phyloP scores from a whole-genome alignment of 2,113 vertebrate genomes.

The Crotalus horridus region DNA sequence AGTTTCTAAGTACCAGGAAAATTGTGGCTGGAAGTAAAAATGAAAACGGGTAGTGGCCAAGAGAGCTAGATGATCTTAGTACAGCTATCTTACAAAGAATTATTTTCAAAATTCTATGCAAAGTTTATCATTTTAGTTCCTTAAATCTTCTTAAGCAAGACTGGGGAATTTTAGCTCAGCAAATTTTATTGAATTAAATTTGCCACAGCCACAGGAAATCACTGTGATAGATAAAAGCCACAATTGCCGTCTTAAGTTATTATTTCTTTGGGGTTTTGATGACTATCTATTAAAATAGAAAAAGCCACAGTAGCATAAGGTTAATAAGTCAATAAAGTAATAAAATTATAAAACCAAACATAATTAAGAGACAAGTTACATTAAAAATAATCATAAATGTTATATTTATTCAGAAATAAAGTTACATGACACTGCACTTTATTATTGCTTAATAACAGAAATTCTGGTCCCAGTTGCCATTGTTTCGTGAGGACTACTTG shows the following conservation, averaged over 20 bases:
- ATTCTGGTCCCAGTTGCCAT: neutral
- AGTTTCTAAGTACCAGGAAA: neutral
- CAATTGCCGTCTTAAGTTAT: neutral
- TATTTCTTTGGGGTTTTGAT: neutral
- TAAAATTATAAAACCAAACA: neutral
- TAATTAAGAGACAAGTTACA: neutral
- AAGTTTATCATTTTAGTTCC: neutral
- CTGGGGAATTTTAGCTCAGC: neutral
- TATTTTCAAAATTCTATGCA: neutral
- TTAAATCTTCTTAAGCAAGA: neutral
- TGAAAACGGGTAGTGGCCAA: neutral
- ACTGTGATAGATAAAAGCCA: neutral
- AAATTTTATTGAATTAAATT: neutral
- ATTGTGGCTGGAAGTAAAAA: neutral
- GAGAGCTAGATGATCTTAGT: neutral
- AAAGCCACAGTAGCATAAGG: neutral
- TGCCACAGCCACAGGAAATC: neutral
- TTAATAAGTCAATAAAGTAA: neutral
- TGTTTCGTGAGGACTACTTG: neutral
- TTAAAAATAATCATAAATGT: neutral
- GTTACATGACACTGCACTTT: neutral
- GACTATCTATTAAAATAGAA: neutral
- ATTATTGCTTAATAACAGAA: neutral
- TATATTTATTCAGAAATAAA: neutral
- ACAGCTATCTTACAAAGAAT: neutral